phyloP scores from a whole-genome alignment of 2,888 invertebrate genomes.

The Cerastis rubricosa region DNA sequence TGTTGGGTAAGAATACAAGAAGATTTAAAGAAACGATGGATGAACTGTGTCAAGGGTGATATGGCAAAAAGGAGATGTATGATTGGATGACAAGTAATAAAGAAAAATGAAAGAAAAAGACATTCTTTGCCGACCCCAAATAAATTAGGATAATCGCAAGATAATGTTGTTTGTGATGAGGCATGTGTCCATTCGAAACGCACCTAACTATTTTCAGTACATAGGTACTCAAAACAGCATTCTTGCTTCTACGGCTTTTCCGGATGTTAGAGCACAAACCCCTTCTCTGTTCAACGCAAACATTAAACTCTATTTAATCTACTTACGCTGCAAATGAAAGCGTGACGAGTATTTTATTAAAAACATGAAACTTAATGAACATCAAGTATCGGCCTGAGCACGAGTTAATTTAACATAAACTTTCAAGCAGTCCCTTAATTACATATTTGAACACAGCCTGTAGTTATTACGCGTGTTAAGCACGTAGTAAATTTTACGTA shows the following conservation, averaged over 20 bases:
- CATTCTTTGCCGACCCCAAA: too few relatives aligned
- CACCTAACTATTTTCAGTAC: neutral
- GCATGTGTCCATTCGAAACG: neutral
- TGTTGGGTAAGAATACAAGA: too few relatives aligned
- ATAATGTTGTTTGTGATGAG: too few relatives aligned
- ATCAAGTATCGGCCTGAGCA: conserved; percentile 17
- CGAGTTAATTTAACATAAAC: conserved; percentile 50
- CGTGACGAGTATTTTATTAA: conserved; percentile 20
- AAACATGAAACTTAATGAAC: conserved; percentile 38
- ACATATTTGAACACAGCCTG: conserved; percentile 54
- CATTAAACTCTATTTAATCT: neutral
- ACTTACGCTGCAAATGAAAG: neutral
- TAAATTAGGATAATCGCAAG: too few relatives aligned
- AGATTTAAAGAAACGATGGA: too few relatives aligned
- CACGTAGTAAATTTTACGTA: conserved; percentile 59
- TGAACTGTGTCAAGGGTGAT: too few relatives aligned
- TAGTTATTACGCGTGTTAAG: conserved; percentile 58
- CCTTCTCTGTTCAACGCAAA: neutral
- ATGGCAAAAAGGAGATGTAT: too few relatives aligned
- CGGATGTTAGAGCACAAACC: neutral
- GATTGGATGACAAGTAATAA: too few relatives aligned
- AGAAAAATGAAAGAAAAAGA: too few relatives aligned
- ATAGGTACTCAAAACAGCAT: neutral
- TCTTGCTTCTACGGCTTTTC: neutral
- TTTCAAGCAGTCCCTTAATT: conserved; percentile 54